These are phyloP conservation scores for Caenorhabditis remanei DNA, from an alignment of 1,140 invertebrate genomes.

Conservation along the genomic window DNA sequence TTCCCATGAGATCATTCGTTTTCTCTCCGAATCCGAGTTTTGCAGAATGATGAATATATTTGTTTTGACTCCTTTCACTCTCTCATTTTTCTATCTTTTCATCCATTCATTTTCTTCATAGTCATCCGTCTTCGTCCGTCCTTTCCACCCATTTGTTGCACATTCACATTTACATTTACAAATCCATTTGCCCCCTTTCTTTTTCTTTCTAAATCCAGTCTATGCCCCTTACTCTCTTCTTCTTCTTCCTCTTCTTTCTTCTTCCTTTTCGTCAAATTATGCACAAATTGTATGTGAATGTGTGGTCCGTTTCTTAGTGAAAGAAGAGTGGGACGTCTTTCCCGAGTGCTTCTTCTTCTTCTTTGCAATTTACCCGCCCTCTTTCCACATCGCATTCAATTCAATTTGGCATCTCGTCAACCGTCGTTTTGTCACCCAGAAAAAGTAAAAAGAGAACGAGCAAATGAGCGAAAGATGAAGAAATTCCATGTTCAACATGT, in stretches of 20 bases:
- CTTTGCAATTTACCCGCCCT: constrained; percentile 34
- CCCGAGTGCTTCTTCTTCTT: not conserved
- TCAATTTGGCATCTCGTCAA: constrained; percentile 39
- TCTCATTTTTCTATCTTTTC: not conserved
- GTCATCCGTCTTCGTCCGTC: constrained; percentile 39
- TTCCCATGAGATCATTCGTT: not conserved
- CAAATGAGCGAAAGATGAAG: not conserved
- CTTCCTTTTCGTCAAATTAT: constrained; percentile 45
- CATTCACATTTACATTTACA: constrained; percentile 52
- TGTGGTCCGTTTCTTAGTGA: constrained; percentile 41
- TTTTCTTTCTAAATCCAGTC: constrained; percentile 35
- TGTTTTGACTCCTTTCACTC: not conserved
- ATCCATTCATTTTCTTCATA: constrained; percentile 43
- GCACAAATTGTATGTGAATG: constrained; percentile 55
- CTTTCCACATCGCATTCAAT: constrained; percentile 54
- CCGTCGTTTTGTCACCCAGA: not conserved
- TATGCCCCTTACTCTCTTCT: not conserved
- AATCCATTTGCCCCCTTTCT: constrained; percentile 46
- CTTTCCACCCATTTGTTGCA: constrained; percentile 51
- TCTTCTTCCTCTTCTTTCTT: not conserved
- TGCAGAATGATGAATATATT: constrained; percentile 36
- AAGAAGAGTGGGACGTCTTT: constrained; percentile 7
- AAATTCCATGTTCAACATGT: not conserved
- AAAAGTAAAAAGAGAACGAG: constrained; percentile 19
- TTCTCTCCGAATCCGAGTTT: not conserved